These are phyloP conservation scores for Bos indicus DNA, from an alignment of 2,113 vertebrate species.

Conservation along the genomic window DNA sequence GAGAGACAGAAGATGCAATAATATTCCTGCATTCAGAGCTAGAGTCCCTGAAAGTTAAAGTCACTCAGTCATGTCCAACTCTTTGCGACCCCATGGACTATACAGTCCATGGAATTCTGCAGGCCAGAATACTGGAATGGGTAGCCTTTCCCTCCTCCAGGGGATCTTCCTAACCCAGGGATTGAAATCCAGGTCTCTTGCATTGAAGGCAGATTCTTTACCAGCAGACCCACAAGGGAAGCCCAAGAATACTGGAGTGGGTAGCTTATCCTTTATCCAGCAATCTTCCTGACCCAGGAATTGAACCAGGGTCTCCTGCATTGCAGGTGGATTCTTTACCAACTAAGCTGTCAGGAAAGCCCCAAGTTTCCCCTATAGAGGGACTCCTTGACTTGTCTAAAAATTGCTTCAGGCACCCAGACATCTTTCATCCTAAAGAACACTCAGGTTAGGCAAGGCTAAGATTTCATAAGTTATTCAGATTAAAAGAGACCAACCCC, in stretches of 20 bases:
- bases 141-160: not conserved
- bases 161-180: not conserved
- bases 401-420: not conserved
- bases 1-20: not conserved
- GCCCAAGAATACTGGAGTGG: not conserved
- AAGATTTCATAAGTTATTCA: not conserved
- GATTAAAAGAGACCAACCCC: not conserved
- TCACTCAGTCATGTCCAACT: not conserved
- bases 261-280: not conserved
- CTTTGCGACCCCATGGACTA: not conserved
- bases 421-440: not conserved
- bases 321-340: not conserved
- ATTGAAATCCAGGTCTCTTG: fast-evolving
- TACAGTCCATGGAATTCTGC: not conserved
- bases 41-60: not conserved
- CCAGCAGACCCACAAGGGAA: not conserved
- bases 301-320: not conserved
- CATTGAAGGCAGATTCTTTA: not conserved
- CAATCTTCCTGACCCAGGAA: not conserved
- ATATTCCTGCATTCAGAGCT: not conserved
- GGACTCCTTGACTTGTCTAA: not conserved
- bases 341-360: not conserved
- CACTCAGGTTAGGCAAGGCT: not conserved
- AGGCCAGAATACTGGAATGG: not conserved
- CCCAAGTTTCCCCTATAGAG: not conserved